Percentiles rank a stretch among this genome's conserved stretches.
Conservation (phyloP, 2,888 invertebrate species). For the Caradrina clavipalpis region DNA sequence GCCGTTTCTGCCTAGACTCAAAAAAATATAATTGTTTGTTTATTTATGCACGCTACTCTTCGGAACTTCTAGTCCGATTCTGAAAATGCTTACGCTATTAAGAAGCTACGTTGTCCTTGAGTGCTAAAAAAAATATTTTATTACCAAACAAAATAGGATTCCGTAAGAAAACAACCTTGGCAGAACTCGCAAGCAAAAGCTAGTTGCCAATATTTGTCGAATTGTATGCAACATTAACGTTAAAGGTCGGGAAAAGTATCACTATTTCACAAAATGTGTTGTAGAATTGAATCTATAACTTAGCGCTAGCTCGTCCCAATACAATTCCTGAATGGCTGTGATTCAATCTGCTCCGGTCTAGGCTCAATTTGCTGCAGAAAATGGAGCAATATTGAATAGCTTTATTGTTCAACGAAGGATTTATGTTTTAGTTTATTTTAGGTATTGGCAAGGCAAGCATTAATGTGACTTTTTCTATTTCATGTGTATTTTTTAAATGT, state of each 20-base stretch:
- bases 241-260: background rate
- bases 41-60: too few relatives aligned
- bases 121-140: too few relatives aligned
- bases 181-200: too few relatives aligned
- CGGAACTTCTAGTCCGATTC: too few relatives aligned
- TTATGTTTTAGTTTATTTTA: constrained; percentile 10
- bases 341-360: constrained; percentile 14
- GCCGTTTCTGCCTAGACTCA: too few relatives aligned
- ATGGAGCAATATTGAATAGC: constrained; percentile 5
- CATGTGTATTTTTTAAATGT: too few relatives aligned
- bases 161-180: too few relatives aligned
- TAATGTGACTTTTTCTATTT: too few relatives aligned
- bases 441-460: background rate
- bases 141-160: too few relatives aligned
- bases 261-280: constrained; percentile 15
- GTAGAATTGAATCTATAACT: constrained; percentile 20
- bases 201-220: background rate
- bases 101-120: too few relatives aligned
- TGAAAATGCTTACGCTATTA: too few relatives aligned
- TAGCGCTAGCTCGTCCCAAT: background rate
- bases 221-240: background rate
- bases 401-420: background rate
- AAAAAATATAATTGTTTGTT: too few relatives aligned
- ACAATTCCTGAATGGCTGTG: constrained; percentile 20
- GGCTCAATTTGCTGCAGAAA: constrained; percentile 27